phyloP scores from a whole-genome alignment of 2,797 vertebrate genomes.

The Ctenopoma multispine region DNA sequence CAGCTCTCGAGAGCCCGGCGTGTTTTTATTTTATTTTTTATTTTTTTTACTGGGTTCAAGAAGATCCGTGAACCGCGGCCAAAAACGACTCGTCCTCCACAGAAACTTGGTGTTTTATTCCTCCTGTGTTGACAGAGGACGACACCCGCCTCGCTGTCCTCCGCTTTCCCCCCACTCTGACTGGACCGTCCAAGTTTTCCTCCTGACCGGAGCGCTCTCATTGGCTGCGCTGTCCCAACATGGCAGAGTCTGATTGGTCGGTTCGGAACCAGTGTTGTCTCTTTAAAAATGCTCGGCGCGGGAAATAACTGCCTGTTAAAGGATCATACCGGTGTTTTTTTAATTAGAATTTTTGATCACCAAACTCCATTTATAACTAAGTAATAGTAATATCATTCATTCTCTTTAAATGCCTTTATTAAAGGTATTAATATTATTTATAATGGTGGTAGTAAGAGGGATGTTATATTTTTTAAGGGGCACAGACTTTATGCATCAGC shows the following conservation, averaged over 20 bases:
- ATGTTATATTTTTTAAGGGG: no score
- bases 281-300: slow-evolving; percentile 58
- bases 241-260: slow-evolving; percentile 85
- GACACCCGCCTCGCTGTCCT: slow-evolving; percentile 65
- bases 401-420: no score
- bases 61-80: not conserved
- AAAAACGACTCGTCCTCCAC: slow-evolving; percentile 8
- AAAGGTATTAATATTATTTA: no score
- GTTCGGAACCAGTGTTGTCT: not conserved
- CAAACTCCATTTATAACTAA: no score
- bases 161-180: slow-evolving; percentile 32
- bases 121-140: slow-evolving; percentile 19
- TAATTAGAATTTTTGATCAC: no score
- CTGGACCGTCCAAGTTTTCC: slow-evolving; percentile 53
- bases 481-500: no score
- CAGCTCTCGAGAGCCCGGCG: not conserved
- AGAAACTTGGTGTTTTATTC: not conserved
- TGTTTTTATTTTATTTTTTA: not conserved
- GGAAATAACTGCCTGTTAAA: slow-evolving; percentile 13
- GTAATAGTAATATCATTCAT: no score
- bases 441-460: no score
- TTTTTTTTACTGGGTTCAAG: not conserved
- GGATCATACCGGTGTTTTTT: not conserved
- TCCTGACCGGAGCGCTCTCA: slow-evolving; percentile 48
- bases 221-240: slow-evolving; percentile 85